Evolutionary conservation across 2,888 invertebrate species (phyloP).

Genomic region (Drosophila sordidapex): DNA sequence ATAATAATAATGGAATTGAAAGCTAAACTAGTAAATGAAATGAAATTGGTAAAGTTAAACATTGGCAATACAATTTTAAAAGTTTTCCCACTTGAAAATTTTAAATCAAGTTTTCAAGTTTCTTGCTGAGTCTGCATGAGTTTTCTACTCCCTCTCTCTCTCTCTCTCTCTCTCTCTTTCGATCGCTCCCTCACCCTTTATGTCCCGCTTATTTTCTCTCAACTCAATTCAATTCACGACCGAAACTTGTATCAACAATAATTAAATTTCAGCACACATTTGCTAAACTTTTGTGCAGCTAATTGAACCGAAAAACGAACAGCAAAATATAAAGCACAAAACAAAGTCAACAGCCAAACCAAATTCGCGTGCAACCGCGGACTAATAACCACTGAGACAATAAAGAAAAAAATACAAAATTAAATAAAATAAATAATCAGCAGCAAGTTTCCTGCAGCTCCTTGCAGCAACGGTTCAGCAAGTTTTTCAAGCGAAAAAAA

Average conservation of each 20-base stretch:
- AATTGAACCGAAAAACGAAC: conserved; percentile 60
- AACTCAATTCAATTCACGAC: conserved; percentile 52
- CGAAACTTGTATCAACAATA: conserved; percentile 75
- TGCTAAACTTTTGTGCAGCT: conserved; percentile 76
- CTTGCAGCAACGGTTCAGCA: conserved; percentile 43
- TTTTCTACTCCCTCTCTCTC: not conserved
- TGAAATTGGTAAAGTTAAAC: not conserved
- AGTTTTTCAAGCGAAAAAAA: conserved; percentile 65
- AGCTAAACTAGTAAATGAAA: not conserved
- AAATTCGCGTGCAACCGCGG: conserved; percentile 74
- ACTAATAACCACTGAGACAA: conserved; percentile 71
- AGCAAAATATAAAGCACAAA: conserved; percentile 15
- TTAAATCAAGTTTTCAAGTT: not conserved
- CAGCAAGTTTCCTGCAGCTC: conserved; percentile 48
- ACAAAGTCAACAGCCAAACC: conserved; percentile 39
- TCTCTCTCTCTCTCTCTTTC: not conserved
- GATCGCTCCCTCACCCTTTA: not conserved
- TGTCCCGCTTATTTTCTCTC: not conserved
- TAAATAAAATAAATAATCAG: conserved; percentile 68
- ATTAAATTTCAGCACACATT: conserved; percentile 77
- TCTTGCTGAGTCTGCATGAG: not conserved
- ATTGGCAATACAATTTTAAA: not conserved
- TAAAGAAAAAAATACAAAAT: conserved; percentile 19
- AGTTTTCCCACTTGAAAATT: not conserved
- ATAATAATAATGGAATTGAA: not conserved